These are phyloP conservation scores for Nycticebus coucang DNA, from an alignment of 2,113 vertebrate species.

Conservation along the genomic window DNA sequence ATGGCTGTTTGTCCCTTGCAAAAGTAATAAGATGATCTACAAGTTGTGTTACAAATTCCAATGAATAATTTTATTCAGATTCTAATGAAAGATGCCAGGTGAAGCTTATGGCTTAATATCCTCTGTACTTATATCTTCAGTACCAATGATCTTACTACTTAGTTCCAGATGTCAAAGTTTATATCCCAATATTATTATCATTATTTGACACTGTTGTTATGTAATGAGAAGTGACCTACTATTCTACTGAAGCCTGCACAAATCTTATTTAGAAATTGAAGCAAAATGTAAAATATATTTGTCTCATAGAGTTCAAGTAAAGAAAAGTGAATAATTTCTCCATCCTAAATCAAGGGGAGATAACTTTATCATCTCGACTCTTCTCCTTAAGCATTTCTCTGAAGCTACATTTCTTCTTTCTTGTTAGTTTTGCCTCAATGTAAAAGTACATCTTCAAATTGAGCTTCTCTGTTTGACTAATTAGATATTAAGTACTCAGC, in stretches of 20 bases:
- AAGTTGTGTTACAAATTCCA: conserved; percentile 77
- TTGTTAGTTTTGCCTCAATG: conserved; percentile 32
- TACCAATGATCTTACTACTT: conserved; percentile 63
- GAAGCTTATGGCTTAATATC: conserved; percentile 69
- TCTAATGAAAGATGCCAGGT: conserved; percentile 73
- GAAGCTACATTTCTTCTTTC: conserved; percentile 33
- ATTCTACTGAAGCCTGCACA: background rate
- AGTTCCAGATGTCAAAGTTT: conserved; percentile 73
- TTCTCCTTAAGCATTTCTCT: background rate
- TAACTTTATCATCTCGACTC: background rate
- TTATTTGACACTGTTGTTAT: conserved; percentile 33
- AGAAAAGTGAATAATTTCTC: conserved; percentile 55
- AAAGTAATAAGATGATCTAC: conserved; percentile 78
- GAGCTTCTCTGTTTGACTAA: conserved; percentile 26
- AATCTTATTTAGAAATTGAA: conserved; percentile 24
- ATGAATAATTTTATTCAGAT: conserved; percentile 73
- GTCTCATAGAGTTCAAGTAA: background rate
- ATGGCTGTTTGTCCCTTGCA: conserved; percentile 78
- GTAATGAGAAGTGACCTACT: conserved; percentile 51
- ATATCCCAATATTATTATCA: conserved; percentile 60
- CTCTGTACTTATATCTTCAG: conserved; percentile 63
- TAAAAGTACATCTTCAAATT: conserved; percentile 15
- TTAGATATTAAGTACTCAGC: background rate
- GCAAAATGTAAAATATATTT: conserved; percentile 39
- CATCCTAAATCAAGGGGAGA: background rate